These are phyloP conservation scores for Thaleichthys pacificus DNA, from an alignment of 2,797 vertebrate species.

Conservation along the genomic window DNA sequence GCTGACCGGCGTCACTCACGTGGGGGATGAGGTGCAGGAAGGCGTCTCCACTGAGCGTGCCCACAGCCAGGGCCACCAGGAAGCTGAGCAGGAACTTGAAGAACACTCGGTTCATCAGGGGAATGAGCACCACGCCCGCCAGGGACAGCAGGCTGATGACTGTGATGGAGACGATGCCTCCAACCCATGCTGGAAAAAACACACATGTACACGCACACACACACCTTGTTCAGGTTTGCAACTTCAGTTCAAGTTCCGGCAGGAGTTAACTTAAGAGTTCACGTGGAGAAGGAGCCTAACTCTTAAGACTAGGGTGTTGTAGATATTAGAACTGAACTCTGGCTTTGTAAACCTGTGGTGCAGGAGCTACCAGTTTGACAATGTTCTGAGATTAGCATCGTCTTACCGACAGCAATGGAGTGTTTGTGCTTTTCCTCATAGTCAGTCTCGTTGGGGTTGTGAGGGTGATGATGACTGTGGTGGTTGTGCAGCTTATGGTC, in stretches of 20 bases:
- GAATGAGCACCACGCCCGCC: conserved; percentile 88
- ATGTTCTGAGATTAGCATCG: not conserved
- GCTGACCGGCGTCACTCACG: conserved; percentile 74
- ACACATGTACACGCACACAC: conserved; percentile 8
- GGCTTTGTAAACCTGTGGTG: no score
- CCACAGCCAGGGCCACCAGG: conserved; percentile 93
- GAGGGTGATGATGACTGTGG: conserved; percentile 49
- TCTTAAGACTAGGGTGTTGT: no score
- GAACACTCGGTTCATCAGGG: conserved; percentile 91
- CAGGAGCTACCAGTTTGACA: no score
- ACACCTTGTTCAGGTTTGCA: not conserved
- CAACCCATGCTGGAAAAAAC: conserved; percentile 86
- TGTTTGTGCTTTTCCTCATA: conserved; percentile 15
- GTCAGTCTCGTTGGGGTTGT: conserved; percentile 40
- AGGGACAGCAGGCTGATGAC: conserved; percentile 94
- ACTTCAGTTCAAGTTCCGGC: not conserved
- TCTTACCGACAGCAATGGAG: conserved; percentile 45
- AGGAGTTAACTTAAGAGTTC: not conserved
- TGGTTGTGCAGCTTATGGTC: conserved; percentile 45
- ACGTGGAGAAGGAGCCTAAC: not conserved
- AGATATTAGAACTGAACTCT: no score
- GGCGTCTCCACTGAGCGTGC: conserved; percentile 94
- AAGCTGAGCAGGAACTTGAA: conserved; percentile 98
- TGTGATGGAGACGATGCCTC: conserved; percentile 92
- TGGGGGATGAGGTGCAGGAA: conserved; percentile 96